phyloP scores from a whole-genome alignment of 1,140 invertebrate species.

The Tachypleus tridentatus region DNA sequence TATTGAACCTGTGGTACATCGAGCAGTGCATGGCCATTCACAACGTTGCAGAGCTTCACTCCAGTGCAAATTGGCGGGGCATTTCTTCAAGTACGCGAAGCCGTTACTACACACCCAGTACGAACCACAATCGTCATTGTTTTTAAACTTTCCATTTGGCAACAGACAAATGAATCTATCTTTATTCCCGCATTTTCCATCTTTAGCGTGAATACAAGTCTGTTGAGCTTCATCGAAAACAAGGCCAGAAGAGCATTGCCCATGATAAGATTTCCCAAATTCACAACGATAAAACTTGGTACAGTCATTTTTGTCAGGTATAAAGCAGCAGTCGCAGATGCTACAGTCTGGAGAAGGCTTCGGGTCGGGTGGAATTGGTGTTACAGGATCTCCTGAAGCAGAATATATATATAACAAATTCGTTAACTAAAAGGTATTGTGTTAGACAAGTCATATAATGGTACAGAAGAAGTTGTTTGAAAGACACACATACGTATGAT shows the following conservation, averaged over 20 bases:
- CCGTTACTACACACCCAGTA: constrained; percentile 23
- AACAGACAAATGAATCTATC: constrained; percentile 5
- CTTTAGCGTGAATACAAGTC: constrained; percentile 33
- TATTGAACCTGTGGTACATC: too few relatives aligned
- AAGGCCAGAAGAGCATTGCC: constrained; percentile 37
- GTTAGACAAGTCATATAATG: too few relatives aligned
- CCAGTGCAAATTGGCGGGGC: constrained; percentile 22
- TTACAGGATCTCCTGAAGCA: too few relatives aligned
- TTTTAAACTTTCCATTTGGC: constrained; percentile 3
- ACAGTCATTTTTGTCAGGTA: neutral
- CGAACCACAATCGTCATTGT: neutral
- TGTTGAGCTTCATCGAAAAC: constrained; percentile 39
- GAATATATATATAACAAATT: too few relatives aligned
- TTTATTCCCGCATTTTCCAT: constrained; percentile 28
- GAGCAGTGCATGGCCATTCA: constrained; percentile 21
- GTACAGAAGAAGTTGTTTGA: too few relatives aligned
- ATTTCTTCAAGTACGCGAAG: constrained; percentile 22
- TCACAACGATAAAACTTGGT: neutral
- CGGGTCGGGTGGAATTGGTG: neutral
- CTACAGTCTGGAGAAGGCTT: neutral
- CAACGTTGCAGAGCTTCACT: constrained; percentile 21
- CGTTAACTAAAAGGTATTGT: too few relatives aligned
- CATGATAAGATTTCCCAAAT: neutral
- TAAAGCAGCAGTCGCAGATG: neutral
- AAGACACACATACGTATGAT: too few relatives aligned